Percentiles rank a stretch among this genome's conserved stretches.
Evolutionary conservation across 2,888 invertebrate genomes (phyloP).

Genomic region (Ennomos quercinarius): DNA sequence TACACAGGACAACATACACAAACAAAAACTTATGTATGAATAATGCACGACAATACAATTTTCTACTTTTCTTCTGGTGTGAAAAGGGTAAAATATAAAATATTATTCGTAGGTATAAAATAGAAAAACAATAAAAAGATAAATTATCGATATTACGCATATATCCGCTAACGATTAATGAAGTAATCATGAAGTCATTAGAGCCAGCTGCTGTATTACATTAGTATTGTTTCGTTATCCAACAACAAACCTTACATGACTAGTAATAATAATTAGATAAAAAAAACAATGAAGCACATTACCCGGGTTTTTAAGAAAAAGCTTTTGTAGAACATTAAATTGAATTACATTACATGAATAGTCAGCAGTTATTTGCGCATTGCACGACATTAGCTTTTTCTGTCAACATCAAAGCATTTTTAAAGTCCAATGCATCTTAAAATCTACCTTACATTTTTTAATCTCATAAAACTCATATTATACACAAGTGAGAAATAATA

Average conservation of each 20-base stretch:
- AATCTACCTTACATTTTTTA: conserved; percentile 47
- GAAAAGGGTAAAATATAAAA: conserved; percentile 34
- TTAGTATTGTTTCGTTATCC: not conserved
- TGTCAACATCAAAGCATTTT: not conserved
- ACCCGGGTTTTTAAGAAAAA: not conserved
- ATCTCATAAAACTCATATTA: conserved; percentile 54
- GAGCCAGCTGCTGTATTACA: conserved; percentile 1
- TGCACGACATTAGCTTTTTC: conserved; percentile 19
- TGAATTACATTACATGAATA: conserved; percentile 5
- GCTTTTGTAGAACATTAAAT: not conserved
- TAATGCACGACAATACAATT: conserved; percentile 44
- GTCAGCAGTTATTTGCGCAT: no score
- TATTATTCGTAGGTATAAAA: conserved; percentile 15
- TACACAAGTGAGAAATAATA: conserved; percentile 63
- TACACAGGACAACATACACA: conserved; percentile 71
- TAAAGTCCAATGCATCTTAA: not conserved
- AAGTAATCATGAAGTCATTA: conserved; percentile 8
- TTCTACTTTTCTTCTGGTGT: conserved; percentile 73
- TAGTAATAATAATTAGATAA: conserved; percentile 42
- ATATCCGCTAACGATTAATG: conserved; percentile 19
- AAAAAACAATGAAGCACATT: conserved; percentile 10
- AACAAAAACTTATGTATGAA: conserved; percentile 42
- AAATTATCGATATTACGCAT: conserved; percentile 26
- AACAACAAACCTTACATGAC: conserved; percentile 28
- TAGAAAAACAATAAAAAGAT: conserved; percentile 19